Evolutionary conservation across 2,113 vertebrate species (phyloP).

Genomic region (Xenopus borealis): DNA sequence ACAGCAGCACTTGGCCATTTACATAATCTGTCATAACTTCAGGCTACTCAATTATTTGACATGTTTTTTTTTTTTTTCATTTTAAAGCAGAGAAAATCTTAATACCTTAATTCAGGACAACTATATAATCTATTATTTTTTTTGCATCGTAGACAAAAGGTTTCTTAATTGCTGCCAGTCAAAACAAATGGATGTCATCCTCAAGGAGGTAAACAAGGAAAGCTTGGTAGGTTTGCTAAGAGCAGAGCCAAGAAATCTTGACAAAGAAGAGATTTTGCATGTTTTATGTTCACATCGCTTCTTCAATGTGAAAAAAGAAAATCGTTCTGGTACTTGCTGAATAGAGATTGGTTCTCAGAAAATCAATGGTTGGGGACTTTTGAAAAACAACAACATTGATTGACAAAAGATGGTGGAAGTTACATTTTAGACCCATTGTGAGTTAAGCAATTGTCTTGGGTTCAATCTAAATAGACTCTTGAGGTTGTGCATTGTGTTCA

Average conservation of each 20-base stretch:
- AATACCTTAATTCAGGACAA: conserved; percentile 19
- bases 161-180: conserved; percentile 17
- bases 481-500: no score
- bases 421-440: no score
- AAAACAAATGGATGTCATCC: conserved; percentile 33
- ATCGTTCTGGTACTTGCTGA: background rate
- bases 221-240: background rate
- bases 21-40: conserved; percentile 40
- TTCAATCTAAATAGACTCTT: no score
- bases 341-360: no score
- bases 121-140: conserved; percentile 1
- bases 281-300: background rate
- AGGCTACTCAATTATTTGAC: conserved; percentile 42
- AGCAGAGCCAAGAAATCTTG: background rate
- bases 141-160: conserved; percentile 7
- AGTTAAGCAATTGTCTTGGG: no score
- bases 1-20: conserved; percentile 19
- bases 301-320: background rate
- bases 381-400: no score
- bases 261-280: background rate
- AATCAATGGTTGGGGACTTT: no score
- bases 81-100: conserved; percentile 8
- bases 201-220: conserved; percentile 18
- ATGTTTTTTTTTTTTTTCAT: conserved; percentile 12
- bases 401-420: no score